phyloP scores from a whole-genome alignment of 2,797 vertebrate species.

The Coracias cyanogaster region DNA sequence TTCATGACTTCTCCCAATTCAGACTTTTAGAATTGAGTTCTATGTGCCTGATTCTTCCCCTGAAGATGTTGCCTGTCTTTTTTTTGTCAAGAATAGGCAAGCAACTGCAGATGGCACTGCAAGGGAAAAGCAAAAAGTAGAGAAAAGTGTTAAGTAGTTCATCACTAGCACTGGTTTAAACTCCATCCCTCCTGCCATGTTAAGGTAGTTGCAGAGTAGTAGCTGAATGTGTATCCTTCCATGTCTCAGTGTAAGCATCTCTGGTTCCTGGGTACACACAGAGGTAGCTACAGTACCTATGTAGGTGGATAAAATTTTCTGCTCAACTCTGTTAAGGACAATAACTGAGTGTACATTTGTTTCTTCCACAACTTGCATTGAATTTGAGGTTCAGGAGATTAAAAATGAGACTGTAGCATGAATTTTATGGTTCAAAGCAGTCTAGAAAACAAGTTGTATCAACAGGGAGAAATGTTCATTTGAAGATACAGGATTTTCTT shows the following conservation, averaged over 20 bases:
- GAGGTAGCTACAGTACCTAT: background rate
- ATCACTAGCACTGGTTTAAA: background rate
- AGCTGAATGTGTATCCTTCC: background rate
- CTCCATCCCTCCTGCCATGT: background rate
- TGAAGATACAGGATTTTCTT: slow-evolving; percentile 30
- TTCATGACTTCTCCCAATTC: background rate
- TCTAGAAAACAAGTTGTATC: background rate
- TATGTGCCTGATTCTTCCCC: background rate
- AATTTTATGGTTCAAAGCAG: background rate
- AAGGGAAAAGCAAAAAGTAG: background rate
- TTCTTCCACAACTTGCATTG: accelerated
- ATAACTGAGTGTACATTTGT: accelerated
- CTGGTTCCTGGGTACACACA: background rate
- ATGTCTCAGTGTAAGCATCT: accelerated
- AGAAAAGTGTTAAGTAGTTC: background rate
- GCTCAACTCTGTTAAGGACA: background rate
- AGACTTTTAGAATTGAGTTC: background rate
- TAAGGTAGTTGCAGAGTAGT: background rate
- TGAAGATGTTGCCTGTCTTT: background rate
- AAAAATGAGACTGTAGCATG: background rate
- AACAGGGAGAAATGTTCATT: background rate
- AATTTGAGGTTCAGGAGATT: background rate
- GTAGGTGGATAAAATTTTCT: background rate
- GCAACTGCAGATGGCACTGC: background rate
- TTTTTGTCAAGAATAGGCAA: background rate